These are phyloP conservation scores for Epinephelus moara DNA, from an alignment of 2,113 vertebrate species.

Conservation along the genomic window DNA sequence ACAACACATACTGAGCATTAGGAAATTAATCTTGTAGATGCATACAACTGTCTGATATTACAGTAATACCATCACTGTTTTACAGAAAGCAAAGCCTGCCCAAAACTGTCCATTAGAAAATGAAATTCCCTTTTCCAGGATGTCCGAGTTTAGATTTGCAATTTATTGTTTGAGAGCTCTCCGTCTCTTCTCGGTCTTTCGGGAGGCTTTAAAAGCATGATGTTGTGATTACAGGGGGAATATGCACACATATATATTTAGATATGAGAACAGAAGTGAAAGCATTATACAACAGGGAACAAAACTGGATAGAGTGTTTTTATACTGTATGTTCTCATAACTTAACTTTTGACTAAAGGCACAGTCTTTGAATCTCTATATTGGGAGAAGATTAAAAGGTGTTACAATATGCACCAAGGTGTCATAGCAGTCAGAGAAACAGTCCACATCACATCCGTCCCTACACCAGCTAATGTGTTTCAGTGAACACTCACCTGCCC, in stretches of 20 bases:
- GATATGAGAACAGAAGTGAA: background rate
- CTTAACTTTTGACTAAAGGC: no score
- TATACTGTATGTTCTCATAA: background rate
- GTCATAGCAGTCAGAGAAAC: background rate
- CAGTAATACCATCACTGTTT: slow-evolving; percentile 24
- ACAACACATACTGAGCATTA: slow-evolving; percentile 44
- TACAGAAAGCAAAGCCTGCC: slow-evolving; percentile 23
- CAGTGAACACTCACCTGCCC: slow-evolving; percentile 17
- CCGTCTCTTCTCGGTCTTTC: background rate
- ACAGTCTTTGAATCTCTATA: background rate
- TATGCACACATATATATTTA: background rate
- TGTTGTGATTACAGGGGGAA: background rate
- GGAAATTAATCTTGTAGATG: slow-evolving; percentile 52
- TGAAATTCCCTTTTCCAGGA: slow-evolving; percentile 42
- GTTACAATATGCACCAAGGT: background rate
- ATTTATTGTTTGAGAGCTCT: background rate
- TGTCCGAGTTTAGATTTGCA: background rate
- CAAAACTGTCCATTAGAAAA: slow-evolving; percentile 57
- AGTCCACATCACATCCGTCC: background rate
- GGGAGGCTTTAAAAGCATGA: slow-evolving; percentile 2
- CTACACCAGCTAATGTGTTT: background rate
- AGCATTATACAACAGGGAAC: background rate
- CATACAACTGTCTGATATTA: slow-evolving; percentile 24
- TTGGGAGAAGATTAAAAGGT: background rate
- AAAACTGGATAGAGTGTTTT: background rate